Evolutionary conservation across 1,140 invertebrate species (phyloP).

Genomic region (Scaptodrosophila lebanonensis): DNA sequence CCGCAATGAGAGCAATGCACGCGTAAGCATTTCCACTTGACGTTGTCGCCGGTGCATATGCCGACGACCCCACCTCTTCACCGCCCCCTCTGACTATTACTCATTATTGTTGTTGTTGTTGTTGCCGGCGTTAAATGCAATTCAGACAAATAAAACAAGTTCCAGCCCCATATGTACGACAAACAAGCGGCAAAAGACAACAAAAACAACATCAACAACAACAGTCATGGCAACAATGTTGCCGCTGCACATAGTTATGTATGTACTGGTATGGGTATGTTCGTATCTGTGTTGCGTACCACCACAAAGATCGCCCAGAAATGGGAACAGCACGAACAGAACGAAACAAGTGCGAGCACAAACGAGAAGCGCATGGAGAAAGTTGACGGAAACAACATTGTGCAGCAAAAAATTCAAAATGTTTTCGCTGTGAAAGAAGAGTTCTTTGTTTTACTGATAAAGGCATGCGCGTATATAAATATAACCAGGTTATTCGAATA

Average conservation of each 20-base stretch:
- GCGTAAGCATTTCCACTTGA: slow-evolving; percentile 66
- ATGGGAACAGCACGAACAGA: slow-evolving; percentile 42
- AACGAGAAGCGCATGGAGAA: too few species aligned
- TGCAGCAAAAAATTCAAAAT: too few species aligned
- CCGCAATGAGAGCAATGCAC: slow-evolving; percentile 69
- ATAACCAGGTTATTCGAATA: too few species aligned
- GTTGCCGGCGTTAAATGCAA: slow-evolving; percentile 3
- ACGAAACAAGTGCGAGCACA: too few species aligned
- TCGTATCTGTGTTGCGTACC: neutral
- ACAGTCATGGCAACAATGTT: slow-evolving; percentile 51
- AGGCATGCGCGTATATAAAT: too few species aligned
- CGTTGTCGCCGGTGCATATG: slow-evolving; percentile 45
- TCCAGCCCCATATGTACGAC: neutral
- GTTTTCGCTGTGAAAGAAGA: too few species aligned
- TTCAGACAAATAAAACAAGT: neutral
- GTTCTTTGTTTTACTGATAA: too few species aligned
- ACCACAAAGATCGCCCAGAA: slow-evolving; percentile 5
- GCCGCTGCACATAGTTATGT: slow-evolving; percentile 8
- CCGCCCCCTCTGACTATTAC: neutral
- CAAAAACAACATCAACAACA: slow-evolving; percentile 24
- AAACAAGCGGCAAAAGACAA: slow-evolving; percentile 36
- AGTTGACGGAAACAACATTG: too few species aligned
- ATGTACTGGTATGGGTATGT: slow-evolving; percentile 20
- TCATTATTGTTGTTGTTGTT: neutral
- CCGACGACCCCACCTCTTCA: slow-evolving; percentile 26